Conservation (phyloP, 2,797 vertebrate genomes). For the Semaprochilodus insignis region DNA sequence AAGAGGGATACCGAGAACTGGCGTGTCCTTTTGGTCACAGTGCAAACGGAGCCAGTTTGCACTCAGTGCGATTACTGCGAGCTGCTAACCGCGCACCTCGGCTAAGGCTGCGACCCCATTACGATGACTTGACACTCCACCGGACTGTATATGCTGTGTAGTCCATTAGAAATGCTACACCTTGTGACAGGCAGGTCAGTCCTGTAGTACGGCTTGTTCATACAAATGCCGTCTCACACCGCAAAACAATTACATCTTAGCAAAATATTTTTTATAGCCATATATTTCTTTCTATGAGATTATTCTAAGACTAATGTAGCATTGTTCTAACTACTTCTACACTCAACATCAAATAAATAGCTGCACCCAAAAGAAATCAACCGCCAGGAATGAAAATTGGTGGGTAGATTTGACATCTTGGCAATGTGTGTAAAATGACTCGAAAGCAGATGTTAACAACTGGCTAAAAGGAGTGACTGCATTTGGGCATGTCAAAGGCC, state of each 20-base stretch:
- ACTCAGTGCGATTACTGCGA: conserved; percentile 27
- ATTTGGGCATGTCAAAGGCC: too few species aligned
- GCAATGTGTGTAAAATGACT: too few species aligned
- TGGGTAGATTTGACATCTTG: too few species aligned
- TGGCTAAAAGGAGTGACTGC: too few species aligned
- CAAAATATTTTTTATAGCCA: too few species aligned
- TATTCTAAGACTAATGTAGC: background rate
- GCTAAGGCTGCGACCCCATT: background rate
- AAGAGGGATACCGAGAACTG: conserved; percentile 44
- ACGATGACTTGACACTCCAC: conserved; percentile 3
- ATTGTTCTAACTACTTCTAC: too few species aligned
- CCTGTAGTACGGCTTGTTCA: background rate
- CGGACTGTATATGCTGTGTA: conserved; percentile 11
- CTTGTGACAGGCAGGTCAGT: background rate
- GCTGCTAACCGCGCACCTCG: background rate
- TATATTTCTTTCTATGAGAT: background rate
- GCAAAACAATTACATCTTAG: too few species aligned
- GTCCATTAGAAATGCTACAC: conserved; percentile 7
- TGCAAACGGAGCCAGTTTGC: conserved; percentile 36
- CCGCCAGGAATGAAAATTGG: too few species aligned
- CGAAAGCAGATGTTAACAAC: too few species aligned
- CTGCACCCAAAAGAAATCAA: too few species aligned
- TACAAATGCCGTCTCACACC: too few species aligned
- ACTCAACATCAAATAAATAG: too few species aligned
- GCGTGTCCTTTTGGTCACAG: conserved; percentile 23